phyloP scores from a whole-genome alignment of 2,113 vertebrate genomes.

The Microcebus griseorufus region DNA sequence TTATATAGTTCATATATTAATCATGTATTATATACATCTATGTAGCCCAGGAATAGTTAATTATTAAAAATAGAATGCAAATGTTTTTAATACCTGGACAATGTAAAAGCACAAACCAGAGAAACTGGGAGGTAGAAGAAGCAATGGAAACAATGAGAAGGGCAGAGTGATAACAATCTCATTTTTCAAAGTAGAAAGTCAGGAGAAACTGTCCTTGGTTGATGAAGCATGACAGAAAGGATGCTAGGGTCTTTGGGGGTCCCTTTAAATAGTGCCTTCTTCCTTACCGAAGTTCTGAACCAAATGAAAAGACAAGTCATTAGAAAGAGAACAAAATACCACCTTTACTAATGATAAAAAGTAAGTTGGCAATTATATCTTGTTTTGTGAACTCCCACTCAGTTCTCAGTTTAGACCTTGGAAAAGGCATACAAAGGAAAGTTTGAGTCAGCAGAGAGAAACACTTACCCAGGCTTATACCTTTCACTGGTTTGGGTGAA shows the following conservation, averaged over 20 bases:
- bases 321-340: background rate
- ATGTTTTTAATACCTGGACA: background rate
- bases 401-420: conserved; percentile 20
- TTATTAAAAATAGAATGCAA: conserved; percentile 39
- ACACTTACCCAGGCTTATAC: background rate
- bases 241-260: background rate
- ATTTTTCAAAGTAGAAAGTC: conserved; percentile 24
- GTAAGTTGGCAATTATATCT: background rate
- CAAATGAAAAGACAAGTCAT: conserved; percentile 16
- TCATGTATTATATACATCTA: background rate
- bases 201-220: background rate
- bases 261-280: conserved; percentile 18
- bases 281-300: background rate
- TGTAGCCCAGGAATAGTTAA: background rate
- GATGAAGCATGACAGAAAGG: conserved; percentile 3
- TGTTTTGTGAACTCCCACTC: background rate
- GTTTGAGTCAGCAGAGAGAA: conserved; percentile 5
- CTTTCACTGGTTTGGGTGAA: conserved; percentile 8
- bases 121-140: background rate
- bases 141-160: background rate
- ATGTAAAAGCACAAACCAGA: conserved; percentile 9
- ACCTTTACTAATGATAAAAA: background rate
- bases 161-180: background rate
- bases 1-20: background rate
- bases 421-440: background rate